Evolutionary conservation across 2,888 invertebrate species (phyloP), one percentile per base, ranked within the genome.

Genomic region (Cerastis leucographa): DNA sequence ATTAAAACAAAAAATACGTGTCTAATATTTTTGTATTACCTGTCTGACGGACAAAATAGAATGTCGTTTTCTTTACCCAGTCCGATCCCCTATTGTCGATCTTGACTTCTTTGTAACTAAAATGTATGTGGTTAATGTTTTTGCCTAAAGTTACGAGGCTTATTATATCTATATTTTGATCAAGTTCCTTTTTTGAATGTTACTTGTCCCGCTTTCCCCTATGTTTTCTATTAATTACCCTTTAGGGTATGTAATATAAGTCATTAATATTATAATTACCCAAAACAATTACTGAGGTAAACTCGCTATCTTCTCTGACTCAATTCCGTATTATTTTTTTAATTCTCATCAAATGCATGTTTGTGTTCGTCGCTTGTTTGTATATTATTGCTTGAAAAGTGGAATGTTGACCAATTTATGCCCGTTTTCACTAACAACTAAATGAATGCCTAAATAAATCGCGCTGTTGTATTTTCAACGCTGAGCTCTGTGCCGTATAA

Each of bases 221-320:
- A 71, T 65, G 40, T 71, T 76, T 61, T 66, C 68, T 71, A 80
- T 78, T 79, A 81, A 87, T 79, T 78, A 84, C n/a, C 59, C 51
- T 22, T 29, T 44, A 76, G 75, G 59, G 62, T 66, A 64, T 76
- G 69, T 42, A 65, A 64, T 66, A 61, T 71, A 78, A 72, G 51
- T 67, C 35, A 69, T 56, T 80, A 77, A 77, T 78, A 74, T 84
- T 74, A 80, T 85, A 86, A 83, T 79, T 80, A 77, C 56, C 22
- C 40, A 17, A 14, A 73, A 51, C 25, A 78, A 69, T 84, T 74
- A 85, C 35, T 65, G 49, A 61, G 71, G 61, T 64, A 59, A 76
- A 25, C 22, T 85, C n/a, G 11, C n/a, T 65, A 25, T 65, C 11
- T 73, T 54, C 40, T 46, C 71, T 44, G 25, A 44, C 22, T 46